Evolutionary conservation across 2,797 vertebrate species (phyloP).

Genomic region (Vespertilio murinus): DNA sequence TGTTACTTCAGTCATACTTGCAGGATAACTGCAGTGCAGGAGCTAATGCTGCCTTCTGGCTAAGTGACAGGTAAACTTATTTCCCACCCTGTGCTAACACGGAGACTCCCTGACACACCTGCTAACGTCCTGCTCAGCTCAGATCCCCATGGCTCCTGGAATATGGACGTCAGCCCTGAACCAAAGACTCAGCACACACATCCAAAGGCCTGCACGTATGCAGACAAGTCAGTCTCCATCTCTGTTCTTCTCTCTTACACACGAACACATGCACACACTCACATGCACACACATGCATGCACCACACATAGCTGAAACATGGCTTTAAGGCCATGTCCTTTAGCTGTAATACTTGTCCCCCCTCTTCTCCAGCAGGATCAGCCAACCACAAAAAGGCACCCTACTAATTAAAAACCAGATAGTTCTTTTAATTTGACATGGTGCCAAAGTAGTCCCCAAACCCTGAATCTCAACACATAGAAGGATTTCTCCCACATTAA

Average conservation of each 20-base stretch:
- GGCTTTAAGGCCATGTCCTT: neutral
- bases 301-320: neutral
- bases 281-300: neutral
- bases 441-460: neutral
- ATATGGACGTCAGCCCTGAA: neutral
- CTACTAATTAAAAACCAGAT: neutral
- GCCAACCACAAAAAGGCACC: neutral
- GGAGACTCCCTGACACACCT: neutral
- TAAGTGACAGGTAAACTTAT: neutral
- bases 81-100: fast-evolving
- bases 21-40: neutral
- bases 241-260: fast-evolving
- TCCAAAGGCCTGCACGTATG: neutral
- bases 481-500: neutral
- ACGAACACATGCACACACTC: fast-evolving
- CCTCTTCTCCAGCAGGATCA: neutral
- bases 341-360: neutral
- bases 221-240: neutral
- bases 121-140: neutral
- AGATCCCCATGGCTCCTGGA: neutral
- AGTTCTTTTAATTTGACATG: neutral
- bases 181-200: neutral
- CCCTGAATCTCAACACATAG: neutral
- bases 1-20: neutral
- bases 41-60: neutral